phyloP scores from a whole-genome alignment of 2,797 vertebrate species.

The Limnodromus scolopaceus region DNA sequence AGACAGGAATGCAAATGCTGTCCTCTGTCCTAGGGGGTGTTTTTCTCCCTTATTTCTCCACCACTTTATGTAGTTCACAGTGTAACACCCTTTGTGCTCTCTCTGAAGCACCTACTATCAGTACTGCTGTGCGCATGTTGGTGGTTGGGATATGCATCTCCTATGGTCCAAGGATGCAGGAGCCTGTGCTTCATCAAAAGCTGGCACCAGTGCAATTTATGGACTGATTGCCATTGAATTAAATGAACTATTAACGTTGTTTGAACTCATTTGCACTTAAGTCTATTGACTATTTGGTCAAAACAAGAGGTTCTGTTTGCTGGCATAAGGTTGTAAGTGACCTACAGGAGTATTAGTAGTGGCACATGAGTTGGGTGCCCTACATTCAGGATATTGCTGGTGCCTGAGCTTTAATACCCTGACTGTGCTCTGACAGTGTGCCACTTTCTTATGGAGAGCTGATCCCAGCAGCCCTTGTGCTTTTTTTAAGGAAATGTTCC shows the following conservation, averaged over 20 bases:
- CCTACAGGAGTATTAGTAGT: not conserved
- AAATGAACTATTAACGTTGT: not conserved
- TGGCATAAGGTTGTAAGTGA: not conserved
- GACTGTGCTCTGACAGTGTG: not conserved
- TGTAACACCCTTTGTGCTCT: not conserved
- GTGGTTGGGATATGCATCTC: not conserved
- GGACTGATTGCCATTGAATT: not conserved
- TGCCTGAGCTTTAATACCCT: not conserved
- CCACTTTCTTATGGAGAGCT: not conserved
- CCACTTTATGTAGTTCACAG: not conserved
- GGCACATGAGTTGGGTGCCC: not conserved
- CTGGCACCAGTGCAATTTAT: not conserved
- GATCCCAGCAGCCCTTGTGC: not conserved
- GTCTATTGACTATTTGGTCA: not conserved
- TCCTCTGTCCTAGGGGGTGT: not conserved
- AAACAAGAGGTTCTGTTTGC: not conserved
- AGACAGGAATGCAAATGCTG: not conserved
- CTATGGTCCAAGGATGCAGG: not conserved
- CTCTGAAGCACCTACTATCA: not conserved
- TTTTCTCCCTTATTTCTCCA: not conserved
- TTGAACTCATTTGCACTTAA: not conserved
- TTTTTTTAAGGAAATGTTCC: not conserved
- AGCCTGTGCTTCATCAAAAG: slow-evolving; percentile 2
- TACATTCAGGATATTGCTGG: fast-evolving
- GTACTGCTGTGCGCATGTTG: not conserved